phyloP scores from a whole-genome alignment of 1,140 invertebrate genomes.

The Potamilus streckersoni region DNA sequence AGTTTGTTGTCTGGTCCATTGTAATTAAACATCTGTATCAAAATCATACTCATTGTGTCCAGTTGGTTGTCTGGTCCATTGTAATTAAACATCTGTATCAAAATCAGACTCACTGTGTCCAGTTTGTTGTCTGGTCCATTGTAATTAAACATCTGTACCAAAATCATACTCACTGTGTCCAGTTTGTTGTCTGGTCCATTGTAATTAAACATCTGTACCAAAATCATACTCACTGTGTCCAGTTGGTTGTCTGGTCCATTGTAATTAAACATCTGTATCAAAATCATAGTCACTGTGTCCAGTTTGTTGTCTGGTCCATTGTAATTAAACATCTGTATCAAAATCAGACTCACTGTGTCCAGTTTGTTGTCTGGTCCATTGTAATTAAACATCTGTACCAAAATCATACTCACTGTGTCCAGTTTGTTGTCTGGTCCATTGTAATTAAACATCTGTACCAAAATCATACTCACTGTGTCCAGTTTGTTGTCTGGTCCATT shows the following conservation, averaged over 20 bases:
- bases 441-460: slow-evolving; percentile 72
- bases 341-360: slow-evolving; percentile 68
- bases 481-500: slow-evolving; percentile 82
- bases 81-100: slow-evolving; percentile 78
- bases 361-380: slow-evolving; percentile 82
- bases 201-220: slow-evolving; percentile 78
- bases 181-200: slow-evolving; percentile 82
- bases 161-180: slow-evolving; percentile 68
- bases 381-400: slow-evolving; percentile 78
- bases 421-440: slow-evolving; percentile 82
- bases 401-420: slow-evolving; percentile 68
- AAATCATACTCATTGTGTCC: slow-evolving; percentile 68
- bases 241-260: slow-evolving; percentile 82
- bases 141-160: slow-evolving; percentile 78
- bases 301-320: slow-evolving; percentile 82
- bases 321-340: slow-evolving; percentile 78
- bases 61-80: slow-evolving; percentile 82
- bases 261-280: slow-evolving; percentile 78
- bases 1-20: slow-evolving; percentile 82
- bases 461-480: slow-evolving; percentile 68
- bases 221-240: slow-evolving; percentile 68
- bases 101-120: slow-evolving; percentile 68
- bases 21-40: slow-evolving; percentile 78
- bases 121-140: slow-evolving; percentile 82
- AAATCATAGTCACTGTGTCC: slow-evolving; percentile 68